phyloP scores from a whole-genome alignment of 2,797 vertebrate species.

The Anabas testudineus region DNA sequence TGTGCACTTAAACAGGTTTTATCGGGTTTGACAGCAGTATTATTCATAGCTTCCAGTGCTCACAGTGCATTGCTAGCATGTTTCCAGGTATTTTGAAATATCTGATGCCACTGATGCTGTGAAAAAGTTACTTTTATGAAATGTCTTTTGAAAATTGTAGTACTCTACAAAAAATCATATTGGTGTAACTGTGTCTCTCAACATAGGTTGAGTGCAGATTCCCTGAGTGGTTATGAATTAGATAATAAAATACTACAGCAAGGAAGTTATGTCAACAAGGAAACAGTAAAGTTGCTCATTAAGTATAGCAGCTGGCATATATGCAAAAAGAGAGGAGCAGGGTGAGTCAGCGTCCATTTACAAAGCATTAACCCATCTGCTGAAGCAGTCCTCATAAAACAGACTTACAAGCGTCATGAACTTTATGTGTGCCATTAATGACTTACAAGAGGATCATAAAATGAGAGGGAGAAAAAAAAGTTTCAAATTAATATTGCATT shows the following conservation, averaged over 20 bases:
- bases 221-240: slow-evolving; percentile 2
- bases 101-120: background rate
- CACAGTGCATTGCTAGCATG: no score
- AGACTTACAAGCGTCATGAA: slow-evolving; percentile 69
- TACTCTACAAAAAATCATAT: slow-evolving; percentile 19
- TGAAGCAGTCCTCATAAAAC: slow-evolving; percentile 62
- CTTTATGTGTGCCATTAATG: slow-evolving; percentile 64
- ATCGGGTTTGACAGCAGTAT: background rate
- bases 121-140: slow-evolving; percentile 8
- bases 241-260: slow-evolving; percentile 41
- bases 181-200: slow-evolving; percentile 15
- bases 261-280: slow-evolving; percentile 44
- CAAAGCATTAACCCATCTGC: slow-evolving; percentile 72
- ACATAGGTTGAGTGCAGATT: slow-evolving; percentile 13
- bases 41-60: background rate
- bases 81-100: no score
- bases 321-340: slow-evolving; percentile 16
- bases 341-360: slow-evolving; percentile 73
- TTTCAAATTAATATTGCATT: slow-evolving; percentile 55
- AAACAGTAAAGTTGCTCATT: slow-evolving; percentile 56
- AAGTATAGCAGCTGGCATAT: slow-evolving; percentile 39
- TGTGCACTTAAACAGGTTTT: background rate
- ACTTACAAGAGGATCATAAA: slow-evolving; percentile 66
- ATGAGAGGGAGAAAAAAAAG: slow-evolving; percentile 47
- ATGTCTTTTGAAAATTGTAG: slow-evolving; percentile 11